Evolutionary conservation across 2,888 invertebrate genomes (phyloP).

Genomic region (Phlogophora meticulosa): DNA sequence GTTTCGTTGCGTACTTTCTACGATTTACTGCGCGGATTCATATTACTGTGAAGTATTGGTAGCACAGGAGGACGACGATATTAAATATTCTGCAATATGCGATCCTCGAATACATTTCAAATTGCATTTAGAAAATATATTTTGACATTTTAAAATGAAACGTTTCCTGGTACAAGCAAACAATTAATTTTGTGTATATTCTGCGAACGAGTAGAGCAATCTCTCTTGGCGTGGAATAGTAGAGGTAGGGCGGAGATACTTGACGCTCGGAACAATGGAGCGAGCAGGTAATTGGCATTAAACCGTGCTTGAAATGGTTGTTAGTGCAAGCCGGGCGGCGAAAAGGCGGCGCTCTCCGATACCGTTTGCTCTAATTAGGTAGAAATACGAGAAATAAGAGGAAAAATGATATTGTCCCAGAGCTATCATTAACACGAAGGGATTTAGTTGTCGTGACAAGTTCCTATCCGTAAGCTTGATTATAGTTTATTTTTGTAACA

Average conservation of each 20-base stretch:
- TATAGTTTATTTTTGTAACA: not conserved
- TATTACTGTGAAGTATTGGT: conserved; percentile 81
- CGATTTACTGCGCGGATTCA: conserved; percentile 85
- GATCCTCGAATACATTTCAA: conserved; percentile 50
- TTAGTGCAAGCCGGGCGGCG: conserved; percentile 75
- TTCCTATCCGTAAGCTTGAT: not conserved
- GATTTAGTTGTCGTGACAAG: conserved; percentile 33
- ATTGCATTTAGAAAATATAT: conserved; percentile 51
- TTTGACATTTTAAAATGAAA: conserved; percentile 50
- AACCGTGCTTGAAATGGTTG: conserved; percentile 79
- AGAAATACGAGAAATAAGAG: conserved; percentile 78
- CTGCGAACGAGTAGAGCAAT: conserved; percentile 67
- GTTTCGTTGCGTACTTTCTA: conserved; percentile 81
- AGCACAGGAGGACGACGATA: conserved; percentile 74
- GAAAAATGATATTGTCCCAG: conserved; percentile 67
- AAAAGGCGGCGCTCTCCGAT: conserved; percentile 63
- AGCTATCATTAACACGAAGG: conserved; percentile 52
- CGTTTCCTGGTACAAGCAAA: conserved; percentile 46
- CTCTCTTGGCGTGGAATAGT: conserved; percentile 65
- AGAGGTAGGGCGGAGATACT: conserved; percentile 73
- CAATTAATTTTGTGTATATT: conserved; percentile 62
- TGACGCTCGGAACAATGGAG: conserved; percentile 80
- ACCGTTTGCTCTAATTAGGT: conserved; percentile 79
- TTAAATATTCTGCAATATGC: conserved; percentile 76
- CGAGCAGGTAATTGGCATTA: conserved; percentile 85